Evolutionary conservation across 2,797 vertebrate species (phyloP).

Genomic region (Champsocephalus esox): DNA sequence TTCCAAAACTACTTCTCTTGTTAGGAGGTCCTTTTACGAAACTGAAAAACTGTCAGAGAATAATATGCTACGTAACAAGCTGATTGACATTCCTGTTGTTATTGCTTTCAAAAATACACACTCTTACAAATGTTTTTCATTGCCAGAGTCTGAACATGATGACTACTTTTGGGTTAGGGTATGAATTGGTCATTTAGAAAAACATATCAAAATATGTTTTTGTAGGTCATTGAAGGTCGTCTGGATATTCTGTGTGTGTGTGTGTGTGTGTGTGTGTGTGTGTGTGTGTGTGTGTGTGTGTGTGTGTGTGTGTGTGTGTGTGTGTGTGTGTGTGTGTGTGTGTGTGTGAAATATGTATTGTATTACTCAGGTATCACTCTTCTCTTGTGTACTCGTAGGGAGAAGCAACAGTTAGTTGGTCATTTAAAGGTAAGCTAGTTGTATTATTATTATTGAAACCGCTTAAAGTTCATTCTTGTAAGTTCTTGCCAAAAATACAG

Average conservation of each 20-base stretch:
- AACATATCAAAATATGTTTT: neutral
- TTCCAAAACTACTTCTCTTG: too few relatives aligned
- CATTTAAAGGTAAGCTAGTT: slow-evolving; percentile 87
- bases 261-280: neutral
- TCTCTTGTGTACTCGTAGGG: slow-evolving; percentile 66
- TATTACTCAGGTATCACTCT: neutral
- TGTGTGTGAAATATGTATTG: neutral
- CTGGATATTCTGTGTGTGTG: slow-evolving; percentile 78
- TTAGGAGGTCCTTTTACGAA: too few relatives aligned
- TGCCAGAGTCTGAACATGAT: too few relatives aligned
- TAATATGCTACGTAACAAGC: too few relatives aligned
- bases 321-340: slow-evolving; percentile 3
- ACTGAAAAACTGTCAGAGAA: too few relatives aligned
- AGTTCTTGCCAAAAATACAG: neutral
- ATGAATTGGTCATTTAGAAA: too few relatives aligned
- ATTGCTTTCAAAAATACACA: too few relatives aligned
- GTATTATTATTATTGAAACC: neutral
- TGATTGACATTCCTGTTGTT: too few relatives aligned
- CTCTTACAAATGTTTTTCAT: too few relatives aligned
- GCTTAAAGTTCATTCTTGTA: neutral
- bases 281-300: slow-evolving; percentile 68
- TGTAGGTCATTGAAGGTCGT: slow-evolving; percentile 89
- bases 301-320: neutral
- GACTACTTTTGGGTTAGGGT: too few relatives aligned
- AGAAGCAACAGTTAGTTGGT: slow-evolving; percentile 85